Evolutionary conservation across 2,797 vertebrate species (phyloP).

Genomic region (Knipowitschia caucasica): DNA sequence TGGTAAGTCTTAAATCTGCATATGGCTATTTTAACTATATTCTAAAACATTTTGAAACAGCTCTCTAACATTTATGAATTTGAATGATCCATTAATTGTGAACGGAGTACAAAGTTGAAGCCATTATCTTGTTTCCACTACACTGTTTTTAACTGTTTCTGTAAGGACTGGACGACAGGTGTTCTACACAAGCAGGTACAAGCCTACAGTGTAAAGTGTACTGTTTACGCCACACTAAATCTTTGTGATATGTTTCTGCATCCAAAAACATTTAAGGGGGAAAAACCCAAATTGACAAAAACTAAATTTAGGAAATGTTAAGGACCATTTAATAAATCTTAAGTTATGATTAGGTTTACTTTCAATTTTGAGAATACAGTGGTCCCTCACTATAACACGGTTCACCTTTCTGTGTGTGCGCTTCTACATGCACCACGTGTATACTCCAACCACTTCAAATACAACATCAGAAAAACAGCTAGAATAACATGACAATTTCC

Average conservation of each 20-base stretch:
- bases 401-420: too few species aligned
- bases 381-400: too few species aligned
- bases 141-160: background rate
- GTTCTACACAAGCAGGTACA: background rate
- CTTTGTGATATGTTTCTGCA: background rate
- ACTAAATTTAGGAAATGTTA: background rate
- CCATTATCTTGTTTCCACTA: background rate
- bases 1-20: background rate
- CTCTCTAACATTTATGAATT: background rate
- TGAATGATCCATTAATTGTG: background rate
- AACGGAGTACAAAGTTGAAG: too few species aligned
- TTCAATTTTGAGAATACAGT: too few species aligned
- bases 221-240: background rate
- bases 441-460: too few species aligned
- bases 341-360: background rate
- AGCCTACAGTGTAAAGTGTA: too few species aligned
- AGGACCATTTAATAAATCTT: background rate
- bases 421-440: too few species aligned
- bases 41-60: background rate
- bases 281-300: background rate
- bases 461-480: too few species aligned
- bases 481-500: too few species aligned
- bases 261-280: constrained; percentile 1
- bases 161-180: background rate
- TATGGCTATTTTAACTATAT: background rate